Conservation (phyloP, 2,797 vertebrate genomes). For the Thamnophis elegans region DNA sequence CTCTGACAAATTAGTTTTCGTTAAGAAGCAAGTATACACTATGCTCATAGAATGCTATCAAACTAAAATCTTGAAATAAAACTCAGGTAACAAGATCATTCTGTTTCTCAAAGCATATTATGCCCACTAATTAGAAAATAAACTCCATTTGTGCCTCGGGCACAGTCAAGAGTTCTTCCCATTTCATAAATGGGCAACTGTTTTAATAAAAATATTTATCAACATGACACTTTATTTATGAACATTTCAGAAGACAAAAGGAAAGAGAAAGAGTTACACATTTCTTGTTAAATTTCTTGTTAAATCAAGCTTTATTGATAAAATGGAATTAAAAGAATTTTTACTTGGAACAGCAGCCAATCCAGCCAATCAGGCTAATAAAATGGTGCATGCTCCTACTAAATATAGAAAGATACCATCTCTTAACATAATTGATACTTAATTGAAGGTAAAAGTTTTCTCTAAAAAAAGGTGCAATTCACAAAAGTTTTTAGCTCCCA, state of each 20-base stretch:
- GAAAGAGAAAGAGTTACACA: slow-evolving; percentile 74
- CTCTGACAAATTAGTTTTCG: slow-evolving; percentile 72
- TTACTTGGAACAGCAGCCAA: slow-evolving; percentile 80
- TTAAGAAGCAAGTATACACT: slow-evolving; percentile 68
- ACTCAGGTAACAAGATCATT: slow-evolving; percentile 51
- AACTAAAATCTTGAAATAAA: slow-evolving; percentile 64
- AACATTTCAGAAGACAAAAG: slow-evolving; percentile 66
- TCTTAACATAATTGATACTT: slow-evolving; percentile 67
- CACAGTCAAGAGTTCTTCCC: slow-evolving; percentile 63
- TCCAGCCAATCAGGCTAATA: slow-evolving; percentile 76
- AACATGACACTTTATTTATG: slow-evolving; percentile 71
- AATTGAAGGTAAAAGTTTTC: slow-evolving; percentile 67
- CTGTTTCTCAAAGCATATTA: slow-evolving; percentile 60
- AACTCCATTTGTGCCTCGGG: slow-evolving; percentile 63
- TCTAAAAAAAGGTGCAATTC: slow-evolving; percentile 70
- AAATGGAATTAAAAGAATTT: slow-evolving; percentile 79
- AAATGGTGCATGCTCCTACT: slow-evolving; percentile 72
- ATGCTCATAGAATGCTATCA: slow-evolving; percentile 53
- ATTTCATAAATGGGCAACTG: slow-evolving; percentile 70
- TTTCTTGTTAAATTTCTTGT: slow-evolving; percentile 75
- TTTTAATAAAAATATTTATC: slow-evolving; percentile 68
- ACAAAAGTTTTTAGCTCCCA: slow-evolving; percentile 65
- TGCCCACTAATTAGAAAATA: slow-evolving; percentile 52
- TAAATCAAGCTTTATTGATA: slow-evolving; percentile 86
- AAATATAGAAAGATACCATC: slow-evolving; percentile 69